These are phyloP conservation scores for Tachystola acroxantha DNA, from an alignment of 2,888 invertebrate species.

Conservation along the genomic window DNA sequence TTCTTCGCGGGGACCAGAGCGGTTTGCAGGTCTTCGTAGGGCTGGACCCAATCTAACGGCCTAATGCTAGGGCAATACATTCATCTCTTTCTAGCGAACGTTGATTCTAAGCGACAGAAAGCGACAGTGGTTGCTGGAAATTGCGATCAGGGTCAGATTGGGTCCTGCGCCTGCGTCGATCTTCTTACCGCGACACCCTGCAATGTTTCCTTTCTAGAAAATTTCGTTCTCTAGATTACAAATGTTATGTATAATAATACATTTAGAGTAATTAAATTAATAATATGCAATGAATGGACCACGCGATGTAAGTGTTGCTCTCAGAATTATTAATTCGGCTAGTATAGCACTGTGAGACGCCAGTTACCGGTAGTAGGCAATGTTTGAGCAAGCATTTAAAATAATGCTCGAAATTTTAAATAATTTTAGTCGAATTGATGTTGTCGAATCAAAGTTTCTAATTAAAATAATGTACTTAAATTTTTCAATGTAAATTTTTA, in stretches of 20 bases:
- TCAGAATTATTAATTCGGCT: conserved; percentile 70
- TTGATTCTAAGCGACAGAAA: too few relatives aligned
- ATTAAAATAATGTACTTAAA: conserved; percentile 71
- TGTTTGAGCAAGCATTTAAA: conserved; percentile 76
- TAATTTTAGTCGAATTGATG: conserved; percentile 75
- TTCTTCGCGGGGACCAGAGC: conserved; percentile 20
- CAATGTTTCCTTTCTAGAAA: conserved; percentile 61
- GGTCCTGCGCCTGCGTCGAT: conserved; percentile 10
- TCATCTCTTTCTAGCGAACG: too few relatives aligned
- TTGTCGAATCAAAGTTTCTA: conserved; percentile 75
- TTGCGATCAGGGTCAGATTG: too few relatives aligned
- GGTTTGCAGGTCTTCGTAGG: too few relatives aligned
- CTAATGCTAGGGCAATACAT: too few relatives aligned
- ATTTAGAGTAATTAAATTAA: conserved; percentile 26
- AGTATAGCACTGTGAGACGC: conserved; percentile 48
- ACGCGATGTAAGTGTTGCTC: conserved; percentile 63
- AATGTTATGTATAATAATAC: conserved; percentile 72
- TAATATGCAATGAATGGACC: conserved; percentile 70
- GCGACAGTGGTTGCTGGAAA: too few relatives aligned
- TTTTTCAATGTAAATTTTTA: conserved; percentile 72
- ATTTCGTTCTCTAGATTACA: conserved; percentile 75
- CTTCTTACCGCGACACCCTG: conserved; percentile 28
- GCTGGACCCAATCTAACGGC: too few relatives aligned
- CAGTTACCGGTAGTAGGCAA: conserved; percentile 67
- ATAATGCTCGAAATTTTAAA: conserved; percentile 65